phyloP scores from a whole-genome alignment of 1,140 invertebrate species.

The Drosophila guanche region DNA sequence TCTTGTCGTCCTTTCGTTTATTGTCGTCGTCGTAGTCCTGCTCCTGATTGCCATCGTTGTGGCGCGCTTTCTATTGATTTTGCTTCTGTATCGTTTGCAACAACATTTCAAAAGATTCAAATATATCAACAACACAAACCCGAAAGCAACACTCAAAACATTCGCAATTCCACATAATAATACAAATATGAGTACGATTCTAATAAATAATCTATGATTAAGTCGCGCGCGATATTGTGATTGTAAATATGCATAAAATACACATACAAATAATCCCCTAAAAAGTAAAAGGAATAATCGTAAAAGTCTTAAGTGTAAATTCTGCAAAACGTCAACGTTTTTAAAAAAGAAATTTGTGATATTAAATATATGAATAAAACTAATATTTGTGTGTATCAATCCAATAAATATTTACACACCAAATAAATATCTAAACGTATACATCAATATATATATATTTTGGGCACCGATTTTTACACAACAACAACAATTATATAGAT shows the following conservation, averaged over 20 bases:
- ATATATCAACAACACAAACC: conserved; percentile 47
- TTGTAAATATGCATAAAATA: conserved; percentile 67
- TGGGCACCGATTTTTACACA: conserved; percentile 75
- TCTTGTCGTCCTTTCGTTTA: conserved; percentile 81
- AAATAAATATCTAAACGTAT: conserved; percentile 46
- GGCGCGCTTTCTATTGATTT: conserved; percentile 77
- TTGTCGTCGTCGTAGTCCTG: conserved; percentile 27
- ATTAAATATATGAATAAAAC: conserved; percentile 65
- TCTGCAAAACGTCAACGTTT: conserved; percentile 74
- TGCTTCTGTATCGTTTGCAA: conserved; percentile 82
- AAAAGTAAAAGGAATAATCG: conserved; percentile 12
- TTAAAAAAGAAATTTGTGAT: conserved; percentile 77
- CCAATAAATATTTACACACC: conserved; percentile 60
- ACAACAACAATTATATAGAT: conserved; percentile 29
- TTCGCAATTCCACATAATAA: conserved; percentile 52
- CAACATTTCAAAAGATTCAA: conserved; percentile 78
- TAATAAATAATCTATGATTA: conserved; percentile 43
- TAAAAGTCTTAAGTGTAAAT: conserved; percentile 64
- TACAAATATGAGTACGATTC: too few species aligned
- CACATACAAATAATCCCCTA: conserved; percentile 33
- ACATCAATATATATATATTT: conserved; percentile 67
- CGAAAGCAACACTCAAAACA: conserved; percentile 55
- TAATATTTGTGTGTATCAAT: conserved; percentile 50
- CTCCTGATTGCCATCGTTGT: conserved; percentile 78
- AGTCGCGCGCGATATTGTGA: conserved; percentile 64